These are phyloP conservation scores for Myiozetetes cayanensis DNA, from an alignment of 2,113 vertebrate genomes.

Conservation along the genomic window DNA sequence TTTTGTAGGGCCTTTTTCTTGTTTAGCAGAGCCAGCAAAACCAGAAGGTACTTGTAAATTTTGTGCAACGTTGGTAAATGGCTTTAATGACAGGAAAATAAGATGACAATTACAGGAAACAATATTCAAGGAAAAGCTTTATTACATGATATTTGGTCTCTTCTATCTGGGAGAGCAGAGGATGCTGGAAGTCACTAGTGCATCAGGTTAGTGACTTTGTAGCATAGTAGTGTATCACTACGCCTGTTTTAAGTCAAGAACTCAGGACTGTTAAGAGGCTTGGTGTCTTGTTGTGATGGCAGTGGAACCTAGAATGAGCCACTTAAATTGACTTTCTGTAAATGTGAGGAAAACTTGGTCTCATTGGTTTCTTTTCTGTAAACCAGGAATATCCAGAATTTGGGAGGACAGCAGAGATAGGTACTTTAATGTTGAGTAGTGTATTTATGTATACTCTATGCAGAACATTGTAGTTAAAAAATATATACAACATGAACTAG, in stretches of 20 bases:
- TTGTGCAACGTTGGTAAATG: not conserved
- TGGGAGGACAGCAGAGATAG: not conserved
- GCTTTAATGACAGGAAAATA: not conserved
- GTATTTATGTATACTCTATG: not conserved
- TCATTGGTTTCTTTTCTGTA: not conserved
- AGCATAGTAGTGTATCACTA: not conserved
- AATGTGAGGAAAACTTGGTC: not conserved
- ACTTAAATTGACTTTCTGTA: not conserved
- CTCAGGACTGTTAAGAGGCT: fast-evolving
- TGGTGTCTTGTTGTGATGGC: not conserved
- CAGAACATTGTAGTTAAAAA: not conserved
- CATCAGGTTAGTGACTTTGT: not conserved
- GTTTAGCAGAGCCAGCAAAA: not conserved
- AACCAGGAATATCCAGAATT: not conserved
- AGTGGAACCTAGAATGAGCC: not conserved
- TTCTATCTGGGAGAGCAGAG: not conserved
- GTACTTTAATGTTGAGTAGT: not conserved
- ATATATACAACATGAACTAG: not conserved
- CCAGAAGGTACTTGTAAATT: not conserved
- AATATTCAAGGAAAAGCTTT: not conserved
- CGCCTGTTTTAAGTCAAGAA: not conserved
- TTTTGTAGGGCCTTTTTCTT: not conserved
- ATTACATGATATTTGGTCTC: not conserved
- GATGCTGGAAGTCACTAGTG: not conserved
- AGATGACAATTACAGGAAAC: not conserved